Base-by-base conservation (phyloP, 2,113 vertebrate species). In the Catagonus wagneri region DNA sequence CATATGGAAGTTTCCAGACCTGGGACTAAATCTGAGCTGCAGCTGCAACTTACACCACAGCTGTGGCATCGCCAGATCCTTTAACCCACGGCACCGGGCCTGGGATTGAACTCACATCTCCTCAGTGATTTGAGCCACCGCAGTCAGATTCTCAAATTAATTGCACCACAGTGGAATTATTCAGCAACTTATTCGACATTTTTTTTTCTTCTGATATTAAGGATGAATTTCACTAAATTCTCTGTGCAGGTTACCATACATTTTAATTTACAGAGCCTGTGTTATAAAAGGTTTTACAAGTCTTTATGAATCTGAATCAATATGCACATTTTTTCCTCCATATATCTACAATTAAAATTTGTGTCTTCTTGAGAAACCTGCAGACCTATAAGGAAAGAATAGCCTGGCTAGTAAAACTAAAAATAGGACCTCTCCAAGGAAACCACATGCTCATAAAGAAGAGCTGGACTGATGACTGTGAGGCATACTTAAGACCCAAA, bases 231-330 rank as follows among this genome's bases (percentile, higher is more conserved):
- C 15, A 93, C 8, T 69, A 88, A 4, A 79, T 74, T 74, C 17
- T 61, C 56, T 61, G 36, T 90, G 5, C 7, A 61, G 52, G 6
- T 83, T 78, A 74, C 75, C 52, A 56, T 7, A 83, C 13, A 88
- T 50, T 88, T 60, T 95, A 94, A 66, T 89, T 84, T 93, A 63
- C 65, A 83, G 17, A 74, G 19, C 22, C 22, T 69, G 54, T 60
- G 17, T 60, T 84, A 39, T 54, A 71, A 87, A 83, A 60, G n/a
- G 7, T 66, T 66, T 78, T 87, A 61, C 9, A 88, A 52, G 20
- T 56, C 78, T 86, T 87, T 44, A 39, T 52, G 29, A 74, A 27
- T 79, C 11, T 74, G n/a, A 36, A 14, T 69, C n/a, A 66, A 94
- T 78, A 20, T 61, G 39, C 66, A 36, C 32, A 61, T 9, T 16